Conservation (phyloP, 1,140 invertebrate species). For the Saccostrea cuccullata region DNA sequence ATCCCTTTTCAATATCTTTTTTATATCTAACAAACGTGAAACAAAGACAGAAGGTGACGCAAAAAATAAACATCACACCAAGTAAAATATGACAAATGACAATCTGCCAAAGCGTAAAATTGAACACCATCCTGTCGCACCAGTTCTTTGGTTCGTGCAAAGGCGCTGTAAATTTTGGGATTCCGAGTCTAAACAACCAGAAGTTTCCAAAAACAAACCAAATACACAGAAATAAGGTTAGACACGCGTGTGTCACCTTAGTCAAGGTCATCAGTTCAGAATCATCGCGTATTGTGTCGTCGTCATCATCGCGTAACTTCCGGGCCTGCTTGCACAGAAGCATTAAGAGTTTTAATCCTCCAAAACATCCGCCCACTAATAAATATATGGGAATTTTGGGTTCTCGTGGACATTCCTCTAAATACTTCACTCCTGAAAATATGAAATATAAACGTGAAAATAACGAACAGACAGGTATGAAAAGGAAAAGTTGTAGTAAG, state of each 20-base stretch:
- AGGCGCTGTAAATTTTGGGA: slow-evolving; percentile 78
- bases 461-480: too few species aligned
- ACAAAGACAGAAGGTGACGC: slow-evolving; percentile 78
- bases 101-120: slow-evolving; percentile 82
- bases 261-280: slow-evolving; percentile 63
- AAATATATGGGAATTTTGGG: slow-evolving; percentile 89
- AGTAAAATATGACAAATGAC: slow-evolving; percentile 84
- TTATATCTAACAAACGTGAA: slow-evolving; percentile 64
- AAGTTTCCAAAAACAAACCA: slow-evolving; percentile 85
- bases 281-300: slow-evolving; percentile 80
- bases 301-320: slow-evolving; percentile 78
- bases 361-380: slow-evolving; percentile 88
- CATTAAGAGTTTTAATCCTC: slow-evolving; percentile 68
- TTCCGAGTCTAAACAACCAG: slow-evolving; percentile 71
- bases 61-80: slow-evolving; percentile 81
- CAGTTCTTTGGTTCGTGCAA: slow-evolving; percentile 80
- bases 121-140: slow-evolving; percentile 70
- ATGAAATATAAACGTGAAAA: background rate
- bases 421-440: slow-evolving; percentile 86
- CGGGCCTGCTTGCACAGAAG: slow-evolving; percentile 56
- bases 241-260: slow-evolving; percentile 61
- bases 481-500: too few species aligned
- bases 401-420: slow-evolving; percentile 88
- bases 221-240: slow-evolving; percentile 81
- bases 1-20: slow-evolving; percentile 43